These are phyloP conservation scores for Phenacoccus solenopsis DNA, from an alignment of 1,140 invertebrate species.

Conservation along the genomic window DNA sequence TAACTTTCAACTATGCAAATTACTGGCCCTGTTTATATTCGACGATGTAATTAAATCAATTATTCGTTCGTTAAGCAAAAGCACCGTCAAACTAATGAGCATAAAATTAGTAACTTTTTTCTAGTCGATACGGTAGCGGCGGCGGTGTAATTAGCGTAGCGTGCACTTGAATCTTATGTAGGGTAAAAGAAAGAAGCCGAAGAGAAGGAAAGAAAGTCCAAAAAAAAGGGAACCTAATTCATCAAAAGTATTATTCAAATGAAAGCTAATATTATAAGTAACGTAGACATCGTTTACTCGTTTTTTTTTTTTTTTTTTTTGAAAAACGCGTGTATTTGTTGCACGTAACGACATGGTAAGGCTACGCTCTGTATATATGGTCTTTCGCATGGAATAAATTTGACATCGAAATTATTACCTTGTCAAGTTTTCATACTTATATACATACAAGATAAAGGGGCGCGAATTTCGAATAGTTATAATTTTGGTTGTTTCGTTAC, in stretches of 20 bases:
- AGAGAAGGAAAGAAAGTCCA: no score
- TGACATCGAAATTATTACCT: not conserved
- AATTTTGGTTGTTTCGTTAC: not conserved
- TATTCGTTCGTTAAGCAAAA: no score
- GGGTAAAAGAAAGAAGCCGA: no score
- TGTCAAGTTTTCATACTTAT: not conserved
- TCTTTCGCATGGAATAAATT: not conserved
- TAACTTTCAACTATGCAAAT: no score
- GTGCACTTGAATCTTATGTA: no score
- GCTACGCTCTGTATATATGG: not conserved
- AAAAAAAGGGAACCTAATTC: not conserved
- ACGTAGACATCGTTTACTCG: not conserved
- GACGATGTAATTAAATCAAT: no score
- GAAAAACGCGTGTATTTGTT: not conserved
- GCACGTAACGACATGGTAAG: not conserved
- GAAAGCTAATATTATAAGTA: slow-evolving; percentile 3
- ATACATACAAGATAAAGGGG: no score
- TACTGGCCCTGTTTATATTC: no score
- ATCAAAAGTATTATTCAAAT: not conserved
- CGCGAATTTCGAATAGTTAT: not conserved
- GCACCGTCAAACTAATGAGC: no score
- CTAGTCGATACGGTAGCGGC: no score
- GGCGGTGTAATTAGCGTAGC: no score
- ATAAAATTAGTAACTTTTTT: no score
- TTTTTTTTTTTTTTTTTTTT: not conserved